Evolutionary conservation across 2,888 invertebrate species (phyloP).

Genomic region (Junonia oenone): DNA sequence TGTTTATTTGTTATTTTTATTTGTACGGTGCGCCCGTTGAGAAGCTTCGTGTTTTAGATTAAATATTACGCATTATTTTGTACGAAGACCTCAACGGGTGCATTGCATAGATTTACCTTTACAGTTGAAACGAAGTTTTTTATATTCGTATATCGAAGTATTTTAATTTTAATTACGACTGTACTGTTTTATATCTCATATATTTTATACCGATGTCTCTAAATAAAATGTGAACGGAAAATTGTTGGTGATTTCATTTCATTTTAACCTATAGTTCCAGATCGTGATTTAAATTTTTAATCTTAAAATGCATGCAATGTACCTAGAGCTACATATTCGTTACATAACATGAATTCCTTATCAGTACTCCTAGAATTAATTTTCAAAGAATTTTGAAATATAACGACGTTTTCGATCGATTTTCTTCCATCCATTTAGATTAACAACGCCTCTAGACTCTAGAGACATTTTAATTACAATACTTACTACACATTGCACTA

Average conservation of each 20-base stretch:
- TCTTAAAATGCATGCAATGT: no score
- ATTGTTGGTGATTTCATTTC: constrained; percentile 10
- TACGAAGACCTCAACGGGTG: constrained; percentile 1
- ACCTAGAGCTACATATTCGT: no score
- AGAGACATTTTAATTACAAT: no score
- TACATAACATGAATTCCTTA: no score
- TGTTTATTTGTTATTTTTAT: constrained; percentile 16
- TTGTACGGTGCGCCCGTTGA: constrained; percentile 27
- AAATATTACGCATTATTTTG: constrained; percentile 8
- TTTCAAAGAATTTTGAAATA: no score
- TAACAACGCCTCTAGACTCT: no score
- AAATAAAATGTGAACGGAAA: constrained; percentile 72
- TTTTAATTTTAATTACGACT: constrained; percentile 73
- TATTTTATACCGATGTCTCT: constrained; percentile 79
- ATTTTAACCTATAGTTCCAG: background rate
- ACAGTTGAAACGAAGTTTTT: constrained; percentile 44
- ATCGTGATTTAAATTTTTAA: no score
- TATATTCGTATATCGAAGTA: constrained; percentile 59
- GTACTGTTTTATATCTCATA: constrained; percentile 78
- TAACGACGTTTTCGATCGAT: no score
- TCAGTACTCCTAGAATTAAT: no score
- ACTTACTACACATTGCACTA: no score
- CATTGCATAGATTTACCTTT: constrained; percentile 20
- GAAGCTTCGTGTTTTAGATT: constrained; percentile 24
- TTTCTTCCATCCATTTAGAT: no score